A percentile compares a stretch with the other conserved stretches of the same genome.
Evolutionary conservation across 2,113 vertebrate genomes (phyloP).

Genomic region (Nestor notabilis): DNA sequence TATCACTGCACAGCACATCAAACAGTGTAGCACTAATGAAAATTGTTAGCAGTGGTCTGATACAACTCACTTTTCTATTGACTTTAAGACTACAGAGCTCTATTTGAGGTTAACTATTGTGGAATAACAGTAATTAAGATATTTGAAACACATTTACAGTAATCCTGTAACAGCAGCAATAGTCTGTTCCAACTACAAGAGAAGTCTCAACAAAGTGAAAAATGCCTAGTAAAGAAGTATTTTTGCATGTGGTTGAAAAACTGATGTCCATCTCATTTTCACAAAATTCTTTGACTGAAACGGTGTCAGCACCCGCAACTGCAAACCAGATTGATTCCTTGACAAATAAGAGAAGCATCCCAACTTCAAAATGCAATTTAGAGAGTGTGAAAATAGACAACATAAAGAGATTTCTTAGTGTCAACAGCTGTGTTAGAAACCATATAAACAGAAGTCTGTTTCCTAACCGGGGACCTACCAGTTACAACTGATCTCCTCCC

Average conservation of each 20-base stretch:
- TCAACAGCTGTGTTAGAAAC: not conserved
- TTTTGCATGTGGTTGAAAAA: not conserved
- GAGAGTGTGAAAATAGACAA: not conserved
- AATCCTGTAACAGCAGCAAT: not conserved
- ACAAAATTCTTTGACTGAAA: not conserved
- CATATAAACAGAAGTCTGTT: not conserved
- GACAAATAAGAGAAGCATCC: not conserved
- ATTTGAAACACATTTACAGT: not conserved
- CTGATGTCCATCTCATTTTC: not conserved
- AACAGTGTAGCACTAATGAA: not conserved
- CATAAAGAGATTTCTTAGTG: not conserved
- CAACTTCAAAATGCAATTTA: not conserved
- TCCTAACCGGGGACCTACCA: not conserved
- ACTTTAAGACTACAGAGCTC: not conserved
- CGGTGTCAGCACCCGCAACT: not conserved
- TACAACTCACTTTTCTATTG: not conserved
- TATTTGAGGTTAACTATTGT: not conserved
- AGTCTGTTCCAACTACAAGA: not conserved
- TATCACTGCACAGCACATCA: not conserved
- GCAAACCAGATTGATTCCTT: not conserved
- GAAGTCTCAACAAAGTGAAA: not conserved
- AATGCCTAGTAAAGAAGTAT: not conserved
- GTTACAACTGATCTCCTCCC: not conserved
- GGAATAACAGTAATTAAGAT: not conserved
- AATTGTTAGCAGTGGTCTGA: not conserved